These are phyloP conservation scores for Nestor notabilis DNA, from an alignment of 2,113 vertebrate species.

Conservation along the genomic window DNA sequence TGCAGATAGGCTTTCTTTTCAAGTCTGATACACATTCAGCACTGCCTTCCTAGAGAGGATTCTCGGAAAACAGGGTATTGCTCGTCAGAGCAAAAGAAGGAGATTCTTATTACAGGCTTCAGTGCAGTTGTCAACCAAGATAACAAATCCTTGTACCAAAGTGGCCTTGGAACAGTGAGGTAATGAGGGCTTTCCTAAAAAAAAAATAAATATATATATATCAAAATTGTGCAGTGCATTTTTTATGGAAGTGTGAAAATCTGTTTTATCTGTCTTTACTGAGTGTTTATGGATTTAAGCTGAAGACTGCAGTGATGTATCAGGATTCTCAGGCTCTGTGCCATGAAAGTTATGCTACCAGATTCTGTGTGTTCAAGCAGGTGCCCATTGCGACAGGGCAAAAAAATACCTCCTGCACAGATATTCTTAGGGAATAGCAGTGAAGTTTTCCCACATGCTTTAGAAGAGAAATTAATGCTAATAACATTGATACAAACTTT, in stretches of 20 bases:
- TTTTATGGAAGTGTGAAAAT: slow-evolving; percentile 32
- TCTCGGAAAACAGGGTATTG: slow-evolving; percentile 64
- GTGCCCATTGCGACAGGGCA: accelerated
- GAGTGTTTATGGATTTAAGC: slow-evolving; percentile 50
- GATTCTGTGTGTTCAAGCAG: not conserved
- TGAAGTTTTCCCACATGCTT: not conserved
- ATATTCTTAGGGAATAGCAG: not conserved
- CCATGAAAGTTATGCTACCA: not conserved
- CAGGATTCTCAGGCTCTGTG: slow-evolving; percentile 18
- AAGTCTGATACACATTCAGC: slow-evolving; percentile 50
- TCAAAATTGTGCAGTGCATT: not conserved
- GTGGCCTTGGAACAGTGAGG: slow-evolving; percentile 30
- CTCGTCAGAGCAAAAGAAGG: slow-evolving; percentile 65
- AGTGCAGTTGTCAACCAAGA: slow-evolving; percentile 49
- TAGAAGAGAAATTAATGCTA: not conserved
- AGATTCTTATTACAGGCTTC: slow-evolving; percentile 59
- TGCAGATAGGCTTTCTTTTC: slow-evolving; percentile 64
- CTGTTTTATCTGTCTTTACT: slow-evolving; percentile 25
- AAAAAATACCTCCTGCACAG: not conserved
- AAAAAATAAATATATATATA: not conserved
- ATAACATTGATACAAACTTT: not conserved
- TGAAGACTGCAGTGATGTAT: slow-evolving; percentile 4
- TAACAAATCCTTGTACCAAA: slow-evolving; percentile 46
- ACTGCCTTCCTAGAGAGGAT: slow-evolving; percentile 60
- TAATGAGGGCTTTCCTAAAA: slow-evolving; percentile 5